Base-by-base conservation (phyloP, 2,797 vertebrate species). In the Lophotriccus pileatus region DNA sequence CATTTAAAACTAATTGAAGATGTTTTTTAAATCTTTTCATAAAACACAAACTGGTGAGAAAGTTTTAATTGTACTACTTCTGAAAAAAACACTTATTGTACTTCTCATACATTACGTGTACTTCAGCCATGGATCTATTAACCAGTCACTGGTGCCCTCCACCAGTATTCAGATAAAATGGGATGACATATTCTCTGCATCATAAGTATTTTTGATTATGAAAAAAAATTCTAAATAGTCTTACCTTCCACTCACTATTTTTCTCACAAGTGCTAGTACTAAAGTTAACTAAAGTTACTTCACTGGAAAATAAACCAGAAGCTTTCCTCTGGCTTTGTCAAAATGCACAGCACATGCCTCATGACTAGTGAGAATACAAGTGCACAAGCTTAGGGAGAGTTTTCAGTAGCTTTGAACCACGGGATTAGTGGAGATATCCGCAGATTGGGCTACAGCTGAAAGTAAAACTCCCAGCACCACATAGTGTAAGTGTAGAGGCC, bases 271-370 rank as follows among this genome's bases (percentile, higher is more conserved):
- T 5, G 14, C 6, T 32, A 30, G 25, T 69, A 16, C 17, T 52
- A 52, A 30, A 50, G 49, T 50, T 50, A 47, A 50, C 9, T 27
- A 30, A 9, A 3, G 12, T 46, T 50, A 22, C 17, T n/a, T 55
- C 30, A 27, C n/a, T 28, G 17, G 28, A 58, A 62, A 41, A 27
- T 56, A 47, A 64, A 23, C 3, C 6, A 28, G 27, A 36, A 53
- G 20, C 14, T 53, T 37, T 73, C 6, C 50, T 66, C 34, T 53
- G 19, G 4, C 22, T 77, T 18, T 46, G 32, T 21, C 18, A 27
- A 41, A 53, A 49, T 14, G 12, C 23, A 13, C 0, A 2, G 8
- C 44, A 60, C 1, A 1, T 7, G 6, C 10, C 13, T 52, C 8
- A 3, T 25, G 24, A 15, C 43, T 20, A 4, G 9, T 22, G 34